A percentile compares a stretch with the other conserved stretches of the same genome.
Evolutionary conservation across 2,888 invertebrate genomes (phyloP).

Genomic region (Chelonus formosanus): DNA sequence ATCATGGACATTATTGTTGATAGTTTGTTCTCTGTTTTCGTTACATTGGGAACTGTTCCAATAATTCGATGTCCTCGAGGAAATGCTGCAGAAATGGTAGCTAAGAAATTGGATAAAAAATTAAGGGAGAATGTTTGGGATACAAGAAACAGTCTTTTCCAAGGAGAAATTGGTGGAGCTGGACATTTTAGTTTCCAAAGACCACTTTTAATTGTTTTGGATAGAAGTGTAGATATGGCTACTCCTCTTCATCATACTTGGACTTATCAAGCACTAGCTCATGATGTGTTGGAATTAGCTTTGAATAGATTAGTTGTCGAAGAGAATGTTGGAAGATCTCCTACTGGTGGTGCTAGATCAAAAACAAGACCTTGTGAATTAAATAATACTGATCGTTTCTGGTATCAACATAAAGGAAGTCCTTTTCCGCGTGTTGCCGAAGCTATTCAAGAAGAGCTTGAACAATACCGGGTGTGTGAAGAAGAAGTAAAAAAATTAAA

Average conservation of each 20-base stretch:
- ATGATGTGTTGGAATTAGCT: constrained; percentile 93
- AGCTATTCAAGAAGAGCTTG: constrained; percentile 97
- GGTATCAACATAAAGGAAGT: constrained; percentile 93
- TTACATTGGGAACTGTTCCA: constrained; percentile 83
- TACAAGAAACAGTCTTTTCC: constrained; percentile 94
- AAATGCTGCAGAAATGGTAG: constrained; percentile 98
- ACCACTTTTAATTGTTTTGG: constrained; percentile 90
- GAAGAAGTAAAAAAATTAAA: constrained; percentile 97
- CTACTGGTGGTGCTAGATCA: constrained; percentile 73
- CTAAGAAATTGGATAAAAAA: constrained; percentile 96
- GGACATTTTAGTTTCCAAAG: constrained; percentile 82
- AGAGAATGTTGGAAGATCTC: constrained; percentile 68
- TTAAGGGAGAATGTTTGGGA: constrained; percentile 96
- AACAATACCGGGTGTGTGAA: constrained; percentile 91
- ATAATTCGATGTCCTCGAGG: constrained; percentile 85
- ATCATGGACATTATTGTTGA: constrained; percentile 96
- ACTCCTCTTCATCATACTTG: constrained; percentile 99
- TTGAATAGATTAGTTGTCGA: constrained; percentile 83
- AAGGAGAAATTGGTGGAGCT: constrained; percentile 80
- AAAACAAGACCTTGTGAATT: constrained; percentile 92
- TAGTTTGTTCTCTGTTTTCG: constrained; percentile 96
- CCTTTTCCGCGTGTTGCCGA: constrained; percentile 96
- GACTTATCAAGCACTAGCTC: constrained; percentile 98
- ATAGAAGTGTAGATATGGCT: constrained; percentile 95
- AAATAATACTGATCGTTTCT: constrained; percentile 88